Percentiles rank a stretch among this genome's conserved stretches.
phyloP scores from a whole-genome alignment of 2,113 vertebrate species.

The Platichthys stellatus region DNA sequence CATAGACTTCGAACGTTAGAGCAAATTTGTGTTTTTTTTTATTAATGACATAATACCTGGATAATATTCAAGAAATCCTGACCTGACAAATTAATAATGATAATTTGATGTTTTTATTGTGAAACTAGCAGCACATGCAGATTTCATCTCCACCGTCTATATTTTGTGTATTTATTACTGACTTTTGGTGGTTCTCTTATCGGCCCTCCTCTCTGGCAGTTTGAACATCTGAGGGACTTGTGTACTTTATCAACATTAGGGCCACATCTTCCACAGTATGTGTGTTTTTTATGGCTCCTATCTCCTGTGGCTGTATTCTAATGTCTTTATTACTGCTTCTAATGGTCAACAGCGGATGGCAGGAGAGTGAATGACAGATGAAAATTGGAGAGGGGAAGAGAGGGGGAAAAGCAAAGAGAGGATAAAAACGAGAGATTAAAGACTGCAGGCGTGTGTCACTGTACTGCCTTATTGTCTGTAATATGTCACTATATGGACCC shows the following conservation, averaged over 20 bases:
- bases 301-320: conserved; percentile 42
- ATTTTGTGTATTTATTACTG: conserved; percentile 8
- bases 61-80: conserved; percentile 15
- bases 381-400: neutral
- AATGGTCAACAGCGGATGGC: conserved; percentile 20
- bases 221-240: conserved; percentile 30
- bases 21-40: neutral
- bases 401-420: neutral
- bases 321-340: conserved; percentile 54
- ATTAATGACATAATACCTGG: neutral
- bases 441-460: conserved; percentile 1
- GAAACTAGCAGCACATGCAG: conserved; percentile 18
- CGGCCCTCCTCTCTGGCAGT: conserved; percentile 17
- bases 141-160: conserved; percentile 9
- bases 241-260: conserved; percentile 52
- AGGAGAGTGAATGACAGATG: neutral
- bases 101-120: conserved; percentile 47
- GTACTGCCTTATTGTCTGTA: neutral
- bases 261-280: conserved; percentile 15
- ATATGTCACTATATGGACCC: neutral
- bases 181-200: conserved; percentile 42
- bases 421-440: neutral
- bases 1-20: neutral
- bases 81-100: conserved; percentile 40
- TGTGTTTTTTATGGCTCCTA: conserved; percentile 53